Evolutionary conservation across 1,140 invertebrate species (phyloP).

Genomic region (Agraylea sexmaculata): DNA sequence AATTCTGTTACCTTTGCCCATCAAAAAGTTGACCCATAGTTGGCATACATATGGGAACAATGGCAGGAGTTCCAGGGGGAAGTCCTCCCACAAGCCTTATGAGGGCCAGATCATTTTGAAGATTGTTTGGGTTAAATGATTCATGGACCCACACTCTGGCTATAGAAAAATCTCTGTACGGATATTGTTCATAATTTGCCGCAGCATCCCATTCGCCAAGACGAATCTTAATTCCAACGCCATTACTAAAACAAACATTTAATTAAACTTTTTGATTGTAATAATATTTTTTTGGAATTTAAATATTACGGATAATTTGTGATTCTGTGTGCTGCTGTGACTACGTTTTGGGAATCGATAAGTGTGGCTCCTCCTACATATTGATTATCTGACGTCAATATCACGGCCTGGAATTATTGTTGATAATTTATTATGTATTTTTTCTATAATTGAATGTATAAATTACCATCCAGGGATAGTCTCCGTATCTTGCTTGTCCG

Average conservation of each 20-base stretch:
- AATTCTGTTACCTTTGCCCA: slow-evolving; percentile 39
- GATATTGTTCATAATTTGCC: slow-evolving; percentile 45
- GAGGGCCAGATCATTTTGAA: slow-evolving; percentile 59
- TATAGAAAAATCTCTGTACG: slow-evolving; percentile 46
- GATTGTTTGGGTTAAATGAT: slow-evolving; percentile 48
- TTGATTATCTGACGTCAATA: slow-evolving; percentile 39
- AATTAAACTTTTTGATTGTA: not conserved
- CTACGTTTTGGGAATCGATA: slow-evolving; percentile 46
- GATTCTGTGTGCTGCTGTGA: slow-evolving; percentile 59
- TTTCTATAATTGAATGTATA: not conserved
- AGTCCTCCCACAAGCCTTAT: slow-evolving; percentile 45
- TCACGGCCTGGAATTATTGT: slow-evolving; percentile 28
- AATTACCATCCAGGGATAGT: slow-evolving; percentile 44
- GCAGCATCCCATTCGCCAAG: slow-evolving; percentile 58
- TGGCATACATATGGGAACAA: slow-evolving; percentile 60
- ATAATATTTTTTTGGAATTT: not conserved
- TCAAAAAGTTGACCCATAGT: slow-evolving; percentile 39
- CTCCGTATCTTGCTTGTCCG: slow-evolving; percentile 42
- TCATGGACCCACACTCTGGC: slow-evolving; percentile 49
- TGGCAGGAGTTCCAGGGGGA: slow-evolving; percentile 45
- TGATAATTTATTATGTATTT: not conserved
- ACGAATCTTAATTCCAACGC: slow-evolving; percentile 43
- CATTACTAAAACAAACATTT: slow-evolving; percentile 23
- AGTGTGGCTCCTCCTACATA: slow-evolving; percentile 58
- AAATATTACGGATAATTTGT: slow-evolving; percentile 41